Percentiles rank a stretch among this genome's conserved stretches.
These are phyloP conservation scores for Pseudomyrmex gracilis DNA, from an alignment of 1,140 invertebrate genomes.

Conservation along the genomic window DNA sequence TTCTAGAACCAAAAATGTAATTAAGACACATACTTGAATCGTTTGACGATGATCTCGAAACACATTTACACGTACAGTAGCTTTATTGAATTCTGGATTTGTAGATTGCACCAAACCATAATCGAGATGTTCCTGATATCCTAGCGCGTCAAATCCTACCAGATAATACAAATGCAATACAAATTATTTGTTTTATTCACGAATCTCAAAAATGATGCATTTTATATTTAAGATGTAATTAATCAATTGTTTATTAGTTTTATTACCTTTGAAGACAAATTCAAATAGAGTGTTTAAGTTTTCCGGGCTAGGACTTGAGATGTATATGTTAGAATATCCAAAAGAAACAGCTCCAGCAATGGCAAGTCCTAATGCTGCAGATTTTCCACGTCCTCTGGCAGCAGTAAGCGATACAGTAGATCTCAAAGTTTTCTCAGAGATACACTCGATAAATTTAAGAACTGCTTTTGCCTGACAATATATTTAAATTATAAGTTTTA, in stretches of 20 bases:
- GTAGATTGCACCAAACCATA: constrained; percentile 98
- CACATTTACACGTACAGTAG: constrained; percentile 97
- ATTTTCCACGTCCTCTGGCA: constrained; percentile 98
- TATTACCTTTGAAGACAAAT: constrained; percentile 95
- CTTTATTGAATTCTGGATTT: constrained; percentile 98
- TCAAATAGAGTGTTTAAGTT: constrained; percentile 99
- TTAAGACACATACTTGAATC: constrained; percentile 90
- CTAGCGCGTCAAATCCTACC: constrained; percentile 95
- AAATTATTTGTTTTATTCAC: constrained; percentile 17
- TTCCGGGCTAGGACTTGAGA: constrained; percentile 98
- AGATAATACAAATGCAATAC: constrained; percentile 6
- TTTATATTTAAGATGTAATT: neutral
- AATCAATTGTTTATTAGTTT: neutral
- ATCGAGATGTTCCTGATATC: constrained; percentile 98
- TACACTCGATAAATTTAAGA: constrained; percentile 97
- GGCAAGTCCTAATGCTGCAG: constrained; percentile 97
- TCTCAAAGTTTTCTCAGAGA: constrained; percentile 96
- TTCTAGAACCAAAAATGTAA: neutral
- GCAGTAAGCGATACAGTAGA: constrained; percentile 98
- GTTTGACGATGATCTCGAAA: constrained; percentile 97
- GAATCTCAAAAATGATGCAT: neutral
- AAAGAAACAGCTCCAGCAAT: constrained; percentile 94
- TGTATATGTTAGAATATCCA: constrained; percentile 99
- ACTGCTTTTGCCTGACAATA: constrained; percentile 91
- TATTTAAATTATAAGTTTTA: constrained; percentile 25